phyloP scores from a whole-genome alignment of 2,113 vertebrate genomes.

The Stegostoma tigrinum region DNA sequence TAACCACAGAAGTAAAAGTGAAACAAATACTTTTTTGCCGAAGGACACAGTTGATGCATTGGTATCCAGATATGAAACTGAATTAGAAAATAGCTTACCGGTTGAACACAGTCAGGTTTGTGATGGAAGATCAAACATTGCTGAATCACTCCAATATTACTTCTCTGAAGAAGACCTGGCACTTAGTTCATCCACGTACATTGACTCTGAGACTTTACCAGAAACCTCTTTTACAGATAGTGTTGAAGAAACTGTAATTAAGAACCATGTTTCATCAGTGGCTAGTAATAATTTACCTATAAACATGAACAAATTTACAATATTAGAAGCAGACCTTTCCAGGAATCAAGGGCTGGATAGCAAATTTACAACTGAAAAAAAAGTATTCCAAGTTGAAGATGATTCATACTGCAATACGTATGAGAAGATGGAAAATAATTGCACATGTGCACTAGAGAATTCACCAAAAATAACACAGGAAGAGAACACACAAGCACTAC shows the following conservation, averaged over 20 bases:
- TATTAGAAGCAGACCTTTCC: background rate
- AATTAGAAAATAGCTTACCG: background rate
- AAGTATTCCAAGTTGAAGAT: slow-evolving; percentile 32
- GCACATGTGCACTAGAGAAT: background rate
- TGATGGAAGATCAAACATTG: slow-evolving; percentile 48
- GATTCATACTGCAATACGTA: background rate
- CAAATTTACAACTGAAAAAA: slow-evolving; percentile 32
- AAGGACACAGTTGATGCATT: background rate
- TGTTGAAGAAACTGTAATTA: slow-evolving; percentile 49
- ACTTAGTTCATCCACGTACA: slow-evolving; percentile 50
- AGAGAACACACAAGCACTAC: background rate
- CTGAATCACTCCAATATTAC: slow-evolving; percentile 59
- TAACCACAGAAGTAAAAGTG: slow-evolving; percentile 16
- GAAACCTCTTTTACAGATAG: slow-evolving; percentile 67
- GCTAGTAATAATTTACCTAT: background rate
- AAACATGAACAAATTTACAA: slow-evolving; percentile 30
- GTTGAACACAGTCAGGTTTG: background rate
- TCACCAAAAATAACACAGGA: background rate
- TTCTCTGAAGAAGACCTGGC: slow-evolving; percentile 59
- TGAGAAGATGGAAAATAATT: background rate
- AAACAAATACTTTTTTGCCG: background rate
- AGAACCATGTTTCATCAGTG: slow-evolving; percentile 43
- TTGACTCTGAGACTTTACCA: slow-evolving; percentile 71
- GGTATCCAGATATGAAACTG: background rate
- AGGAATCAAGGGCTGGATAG: background rate